Evolutionary conservation across 2,888 invertebrate genomes (phyloP).

Genomic region (Strigamia transsilvanica): DNA sequence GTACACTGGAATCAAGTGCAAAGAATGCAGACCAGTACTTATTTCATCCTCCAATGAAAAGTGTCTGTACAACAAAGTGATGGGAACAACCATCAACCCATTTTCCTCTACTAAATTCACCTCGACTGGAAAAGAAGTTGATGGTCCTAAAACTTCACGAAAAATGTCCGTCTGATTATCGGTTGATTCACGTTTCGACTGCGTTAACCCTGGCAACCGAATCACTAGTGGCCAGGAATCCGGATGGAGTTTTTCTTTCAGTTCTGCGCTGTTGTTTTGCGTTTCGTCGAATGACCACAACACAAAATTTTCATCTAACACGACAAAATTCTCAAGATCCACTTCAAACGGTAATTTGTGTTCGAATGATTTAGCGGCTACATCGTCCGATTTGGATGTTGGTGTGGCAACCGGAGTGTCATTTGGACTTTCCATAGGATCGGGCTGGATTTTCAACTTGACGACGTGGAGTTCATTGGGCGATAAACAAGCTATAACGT

Average conservation of each 20-base stretch:
- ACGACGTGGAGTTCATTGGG: constrained; percentile 70
- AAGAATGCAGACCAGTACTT: constrained; percentile 58
- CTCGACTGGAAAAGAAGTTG: constrained; percentile 55
- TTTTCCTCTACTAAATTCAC: constrained; percentile 54
- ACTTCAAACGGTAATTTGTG: constrained; percentile 12
- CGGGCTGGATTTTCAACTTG: constrained; percentile 56
- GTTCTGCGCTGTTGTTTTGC: neutral
- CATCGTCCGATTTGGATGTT: neutral
- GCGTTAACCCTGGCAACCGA: constrained; percentile 56
- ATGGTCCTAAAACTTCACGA: constrained; percentile 57
- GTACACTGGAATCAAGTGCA: constrained; percentile 61
- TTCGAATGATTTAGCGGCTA: neutral
- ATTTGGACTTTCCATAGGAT: constrained; percentile 2
- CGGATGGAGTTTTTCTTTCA: constrained; percentile 56
- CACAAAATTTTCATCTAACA: constrained; percentile 61
- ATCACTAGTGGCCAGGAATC: constrained; percentile 58
- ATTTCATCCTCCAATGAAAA: constrained; percentile 56
- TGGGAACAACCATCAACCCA: constrained; percentile 54
- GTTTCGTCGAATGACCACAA: constrained; percentile 58
- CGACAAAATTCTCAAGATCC: constrained; percentile 56
- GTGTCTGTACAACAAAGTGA: constrained; percentile 57
- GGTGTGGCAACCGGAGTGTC: constrained; percentile 14
- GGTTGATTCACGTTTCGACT: constrained; percentile 54
- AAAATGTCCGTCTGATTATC: constrained; percentile 52
- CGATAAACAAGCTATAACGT: constrained; percentile 73